Evolutionary conservation across 2,797 vertebrate species (phyloP).

Genomic region (Gymnocypris eckloni): DNA sequence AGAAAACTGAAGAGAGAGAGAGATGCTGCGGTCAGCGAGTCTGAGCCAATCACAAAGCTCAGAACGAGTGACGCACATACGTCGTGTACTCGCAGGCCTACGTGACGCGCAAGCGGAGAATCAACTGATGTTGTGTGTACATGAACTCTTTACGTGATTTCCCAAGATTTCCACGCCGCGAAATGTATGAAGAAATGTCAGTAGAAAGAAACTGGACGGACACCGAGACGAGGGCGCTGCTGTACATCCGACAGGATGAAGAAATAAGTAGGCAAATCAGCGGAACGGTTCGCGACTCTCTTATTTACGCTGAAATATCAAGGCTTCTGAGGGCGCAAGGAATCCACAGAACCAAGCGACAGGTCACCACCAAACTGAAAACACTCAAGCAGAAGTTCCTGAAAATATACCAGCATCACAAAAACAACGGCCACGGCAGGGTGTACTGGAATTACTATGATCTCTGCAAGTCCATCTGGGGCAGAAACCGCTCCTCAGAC

Average conservation of each 20-base stretch:
- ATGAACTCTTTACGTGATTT: background rate
- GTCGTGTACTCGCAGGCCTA: background rate
- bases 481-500: background rate
- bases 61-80: constrained; percentile 1
- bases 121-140: background rate
- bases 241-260: constrained; percentile 32
- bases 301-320: constrained; percentile 35
- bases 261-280: constrained; percentile 24
- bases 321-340: constrained; percentile 28
- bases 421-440: background rate
- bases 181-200: constrained; percentile 32
- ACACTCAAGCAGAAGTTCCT: constrained; percentile 38
- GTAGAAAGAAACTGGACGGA: constrained; percentile 40
- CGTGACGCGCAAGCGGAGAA: background rate
- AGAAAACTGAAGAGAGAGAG: background rate
- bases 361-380: constrained; percentile 40
- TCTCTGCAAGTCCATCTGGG: constrained; percentile 34
- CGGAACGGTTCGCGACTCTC: constrained; percentile 32
- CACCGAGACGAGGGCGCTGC: constrained; percentile 24
- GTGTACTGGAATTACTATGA: constrained; percentile 41
- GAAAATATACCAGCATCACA: constrained; percentile 28
- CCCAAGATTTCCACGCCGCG: background rate
- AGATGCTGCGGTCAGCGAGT: background rate
- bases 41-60: constrained; percentile 27
- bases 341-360: constrained; percentile 20